phyloP scores from a whole-genome alignment of 2,888 invertebrate genomes.

The Pteria penguin region DNA sequence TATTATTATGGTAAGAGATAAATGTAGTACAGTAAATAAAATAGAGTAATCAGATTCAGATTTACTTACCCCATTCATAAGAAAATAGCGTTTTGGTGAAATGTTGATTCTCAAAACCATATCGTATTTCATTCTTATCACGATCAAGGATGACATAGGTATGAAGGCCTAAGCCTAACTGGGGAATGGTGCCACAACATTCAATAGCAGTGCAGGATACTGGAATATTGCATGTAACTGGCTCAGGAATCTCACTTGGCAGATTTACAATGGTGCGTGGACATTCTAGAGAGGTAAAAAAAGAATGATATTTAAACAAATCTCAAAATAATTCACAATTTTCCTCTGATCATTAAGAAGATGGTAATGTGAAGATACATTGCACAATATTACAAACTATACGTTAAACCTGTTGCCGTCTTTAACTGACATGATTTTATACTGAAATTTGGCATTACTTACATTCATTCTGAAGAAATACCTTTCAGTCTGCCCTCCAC shows the following conservation, averaged over 20 bases:
- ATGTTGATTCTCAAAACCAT: slow-evolving; percentile 38
- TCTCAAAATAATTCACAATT: too few relatives aligned
- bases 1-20: too few relatives aligned
- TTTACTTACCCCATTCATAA: slow-evolving; percentile 39
- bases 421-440: too few relatives aligned
- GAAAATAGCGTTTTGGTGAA: slow-evolving; percentile 17
- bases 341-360: too few relatives aligned
- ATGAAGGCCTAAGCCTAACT: slow-evolving; percentile 32
- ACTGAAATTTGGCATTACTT: too few relatives aligned
- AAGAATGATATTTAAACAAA: background rate
- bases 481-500: too few relatives aligned
- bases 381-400: too few relatives aligned
- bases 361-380: too few relatives aligned
- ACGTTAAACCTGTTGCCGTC: too few relatives aligned
- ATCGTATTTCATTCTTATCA: slow-evolving; percentile 33
- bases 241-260: slow-evolving; percentile 38
- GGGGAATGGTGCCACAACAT: slow-evolving; percentile 49
- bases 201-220: slow-evolving; percentile 60
- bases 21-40: too few relatives aligned
- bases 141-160: slow-evolving; percentile 37
- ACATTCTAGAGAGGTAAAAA: slow-evolving; percentile 18
- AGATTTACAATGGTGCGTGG: slow-evolving; percentile 38
- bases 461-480: too few relatives aligned
- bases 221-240: slow-evolving; percentile 54
- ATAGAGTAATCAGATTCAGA: too few relatives aligned